Percentiles rank a stretch among this genome's conserved stretches.
Conservation (phyloP, 2,113 vertebrate genomes). For the Campylomormyrus numenius region DNA sequence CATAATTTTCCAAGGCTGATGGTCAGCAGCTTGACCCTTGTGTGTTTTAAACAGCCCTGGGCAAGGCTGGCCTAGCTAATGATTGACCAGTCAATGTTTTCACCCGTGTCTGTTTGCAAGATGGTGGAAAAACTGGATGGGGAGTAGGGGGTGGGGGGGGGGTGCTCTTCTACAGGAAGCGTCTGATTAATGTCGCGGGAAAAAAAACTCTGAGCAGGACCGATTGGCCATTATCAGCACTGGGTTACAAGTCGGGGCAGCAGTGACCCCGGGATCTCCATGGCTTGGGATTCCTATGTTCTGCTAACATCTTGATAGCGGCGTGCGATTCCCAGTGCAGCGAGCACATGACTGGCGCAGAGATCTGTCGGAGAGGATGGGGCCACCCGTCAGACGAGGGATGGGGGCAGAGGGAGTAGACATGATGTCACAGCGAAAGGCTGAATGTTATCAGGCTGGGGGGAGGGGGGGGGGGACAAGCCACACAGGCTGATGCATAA, state of each 20-base stretch:
- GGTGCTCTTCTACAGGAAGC: not conserved
- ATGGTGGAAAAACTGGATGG: not conserved
- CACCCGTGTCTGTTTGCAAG: constrained; percentile 30
- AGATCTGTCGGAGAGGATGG: not conserved
- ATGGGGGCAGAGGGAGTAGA: not conserved
- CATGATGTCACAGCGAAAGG: constrained; percentile 21
- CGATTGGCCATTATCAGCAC: not conserved
- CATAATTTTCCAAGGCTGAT: constrained; percentile 19
- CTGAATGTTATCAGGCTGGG: constrained; percentile 8
- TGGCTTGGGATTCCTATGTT: not conserved
- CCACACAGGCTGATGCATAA: not conserved
- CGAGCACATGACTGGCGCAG: not conserved
- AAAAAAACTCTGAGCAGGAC: not conserved
- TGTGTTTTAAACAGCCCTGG: constrained; percentile 33
- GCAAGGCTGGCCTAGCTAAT: constrained; percentile 46
- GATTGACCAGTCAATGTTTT: constrained; percentile 49
- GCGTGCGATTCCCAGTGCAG: not conserved
- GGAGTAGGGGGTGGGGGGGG: not conserved
- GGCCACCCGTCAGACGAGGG: not conserved
- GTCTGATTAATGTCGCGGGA: constrained; percentile 14
- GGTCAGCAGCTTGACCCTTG: constrained; percentile 21
- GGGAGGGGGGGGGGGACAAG: constrained; percentile 13
- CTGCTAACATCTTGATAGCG: not conserved
- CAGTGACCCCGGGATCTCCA: not conserved
- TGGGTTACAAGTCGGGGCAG: not conserved